Base-by-base conservation (phyloP, 2,797 vertebrate genomes). In the Peromyscus aztecus region DNA sequence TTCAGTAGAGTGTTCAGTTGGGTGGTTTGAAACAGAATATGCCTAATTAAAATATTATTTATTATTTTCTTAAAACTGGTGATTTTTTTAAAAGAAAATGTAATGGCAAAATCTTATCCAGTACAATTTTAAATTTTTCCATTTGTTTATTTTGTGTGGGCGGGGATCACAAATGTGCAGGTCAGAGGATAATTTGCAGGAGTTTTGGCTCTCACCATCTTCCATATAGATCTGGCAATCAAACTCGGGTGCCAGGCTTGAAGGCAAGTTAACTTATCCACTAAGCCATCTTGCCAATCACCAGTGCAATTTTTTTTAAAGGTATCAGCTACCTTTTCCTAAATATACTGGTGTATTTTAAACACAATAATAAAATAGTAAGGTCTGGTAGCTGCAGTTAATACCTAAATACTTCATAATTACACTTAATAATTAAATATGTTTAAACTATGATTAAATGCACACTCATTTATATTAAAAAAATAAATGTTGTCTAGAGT, bases 1-100 rank as follows among this genome's bases (percentile, higher is more conserved):
- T 89, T 89, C 63, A 23, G 61, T 57, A 89, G 29, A 88, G n/a
- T n/a, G n/a, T n/a, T n/a, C n/a, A n/a, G n/a, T n/a, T 81, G 34
- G 3, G 46, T 90, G 29, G 8, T 76, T 90, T 92, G 61, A n/a
- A 96, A 86, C 69, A 96, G 57, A 93, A 49, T 73, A 92, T 40
- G 17, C 14, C 77, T 82, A 85, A 71, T 46, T 37, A 89, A 92
- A 84, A 71, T 59, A 12, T 61, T 49, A 93, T 88, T 94, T 93
- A 31, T 31, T 83, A 40, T 89, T 76, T 97, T 94, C 92, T 73
- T 77, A 77, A 97, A 83, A 84, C 31, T 31, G 61, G 65, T 82
- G 31, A 61, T 92, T 46, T 87, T 59, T 43, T 13, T 61, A 71
- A 83, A 27, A 16, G 34, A 92, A 37, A 81, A 78, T 11, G 59